Evolutionary conservation across 2,113 vertebrate species (phyloP).

Genomic region (Antennarius striatus): DNA sequence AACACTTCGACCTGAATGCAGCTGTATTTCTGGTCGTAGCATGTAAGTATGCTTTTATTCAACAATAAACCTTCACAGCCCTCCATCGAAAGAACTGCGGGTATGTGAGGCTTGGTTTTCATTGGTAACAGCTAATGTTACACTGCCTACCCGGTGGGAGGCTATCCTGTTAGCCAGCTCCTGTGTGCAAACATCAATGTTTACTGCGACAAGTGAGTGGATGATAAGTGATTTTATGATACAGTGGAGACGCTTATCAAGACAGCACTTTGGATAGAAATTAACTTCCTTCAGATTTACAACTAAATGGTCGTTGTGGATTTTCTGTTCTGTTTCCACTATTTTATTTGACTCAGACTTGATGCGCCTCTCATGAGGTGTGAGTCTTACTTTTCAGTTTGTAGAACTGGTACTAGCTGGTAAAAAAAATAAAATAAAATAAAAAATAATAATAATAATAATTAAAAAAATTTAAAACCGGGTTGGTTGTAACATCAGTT

Average conservation of each 20-base stretch:
- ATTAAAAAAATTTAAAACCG: no score
- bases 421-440: neutral
- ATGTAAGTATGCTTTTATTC: conserved; percentile 29
- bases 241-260: neutral
- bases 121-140: conserved; percentile 8
- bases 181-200: conserved; percentile 47
- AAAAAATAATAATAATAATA: no score
- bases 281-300: neutral
- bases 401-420: neutral
- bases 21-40: neutral
- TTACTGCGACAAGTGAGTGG: neutral
- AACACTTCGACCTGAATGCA: neutral
- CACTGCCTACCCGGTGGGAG: conserved; percentile 37
- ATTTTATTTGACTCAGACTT: neutral
- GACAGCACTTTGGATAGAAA: no score
- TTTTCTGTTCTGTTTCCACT: neutral
- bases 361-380: neutral
- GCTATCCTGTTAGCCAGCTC: conserved; percentile 47
- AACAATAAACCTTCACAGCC: neutral
- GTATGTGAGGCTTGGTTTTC: conserved; percentile 8
- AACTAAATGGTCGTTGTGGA: neutral
- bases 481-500: neutral
- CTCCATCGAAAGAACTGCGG: neutral
- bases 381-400: neutral
- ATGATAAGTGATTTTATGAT: neutral